Percentiles rank a stretch among this genome's conserved stretches.
phyloP scores from a whole-genome alignment of 2,113 vertebrate species.

The Cheilinus undulatus region DNA sequence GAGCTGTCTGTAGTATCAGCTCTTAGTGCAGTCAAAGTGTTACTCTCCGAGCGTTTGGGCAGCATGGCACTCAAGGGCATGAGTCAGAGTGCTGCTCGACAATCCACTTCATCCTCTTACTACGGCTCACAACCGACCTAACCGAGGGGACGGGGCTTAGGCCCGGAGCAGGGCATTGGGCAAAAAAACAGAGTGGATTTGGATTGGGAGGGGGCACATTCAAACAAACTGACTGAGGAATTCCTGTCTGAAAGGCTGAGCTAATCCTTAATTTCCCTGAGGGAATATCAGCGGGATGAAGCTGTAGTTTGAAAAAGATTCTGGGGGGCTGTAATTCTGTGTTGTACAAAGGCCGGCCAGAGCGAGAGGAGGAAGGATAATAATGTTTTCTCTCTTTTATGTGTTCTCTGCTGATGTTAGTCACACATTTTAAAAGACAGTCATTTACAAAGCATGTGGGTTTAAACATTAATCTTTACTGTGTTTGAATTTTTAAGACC shows the following conservation, averaged over 20 bases:
- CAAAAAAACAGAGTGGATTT: slow-evolving; percentile 70
- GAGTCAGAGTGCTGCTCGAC: slow-evolving; percentile 73
- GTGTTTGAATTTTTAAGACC: background rate
- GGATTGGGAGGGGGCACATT: slow-evolving; percentile 62
- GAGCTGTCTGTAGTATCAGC: slow-evolving; percentile 35
- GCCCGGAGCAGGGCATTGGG: slow-evolving; percentile 45
- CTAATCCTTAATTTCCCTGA: slow-evolving; percentile 84
- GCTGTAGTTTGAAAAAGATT: slow-evolving; percentile 68
- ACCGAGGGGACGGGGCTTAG: slow-evolving; percentile 59
- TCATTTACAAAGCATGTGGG: slow-evolving; percentile 15
- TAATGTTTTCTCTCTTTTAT: slow-evolving; percentile 35
- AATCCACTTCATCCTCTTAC: slow-evolving; percentile 81
- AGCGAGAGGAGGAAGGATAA: slow-evolving; percentile 44
- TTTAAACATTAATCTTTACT: slow-evolving; percentile 12
- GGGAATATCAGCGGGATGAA: slow-evolving; percentile 79
- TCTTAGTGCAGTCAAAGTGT: slow-evolving; percentile 52
- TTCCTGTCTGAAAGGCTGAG: slow-evolving; percentile 73
- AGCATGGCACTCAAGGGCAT: slow-evolving; percentile 64
- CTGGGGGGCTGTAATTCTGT: slow-evolving; percentile 61
- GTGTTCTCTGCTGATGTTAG: slow-evolving; percentile 29
- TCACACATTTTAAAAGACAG: slow-evolving; percentile 24
- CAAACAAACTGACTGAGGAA: slow-evolving; percentile 70
- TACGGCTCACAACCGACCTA: slow-evolving; percentile 63
- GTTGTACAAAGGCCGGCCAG: slow-evolving; percentile 55
- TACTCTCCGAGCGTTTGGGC: slow-evolving; percentile 57